Evolutionary conservation across 2,797 vertebrate species (phyloP).

Genomic region (Sebastes baramenuke): DNA sequence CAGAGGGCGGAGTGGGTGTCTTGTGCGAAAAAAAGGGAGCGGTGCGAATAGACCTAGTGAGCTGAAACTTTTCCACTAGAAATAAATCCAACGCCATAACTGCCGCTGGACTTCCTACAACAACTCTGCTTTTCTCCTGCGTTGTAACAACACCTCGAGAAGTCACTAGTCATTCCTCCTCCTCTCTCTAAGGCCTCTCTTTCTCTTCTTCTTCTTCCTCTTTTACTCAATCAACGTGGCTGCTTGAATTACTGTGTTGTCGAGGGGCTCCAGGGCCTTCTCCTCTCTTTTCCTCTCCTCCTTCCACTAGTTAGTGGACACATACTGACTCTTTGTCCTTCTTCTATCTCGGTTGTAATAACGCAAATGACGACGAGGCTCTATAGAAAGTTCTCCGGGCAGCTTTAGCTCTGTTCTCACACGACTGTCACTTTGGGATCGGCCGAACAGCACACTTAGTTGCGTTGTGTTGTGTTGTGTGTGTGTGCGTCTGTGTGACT

Average conservation of each 20-base stretch:
- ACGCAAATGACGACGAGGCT: slow-evolving; percentile 8
- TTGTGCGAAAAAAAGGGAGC: slow-evolving; percentile 71
- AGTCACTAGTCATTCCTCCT: slow-evolving; percentile 8
- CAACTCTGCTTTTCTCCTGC: slow-evolving; percentile 26
- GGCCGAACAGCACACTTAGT: slow-evolving; percentile 34
- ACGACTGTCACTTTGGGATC: slow-evolving; percentile 57
- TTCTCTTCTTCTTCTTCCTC: slow-evolving; percentile 7
- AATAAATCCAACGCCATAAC: slow-evolving; percentile 79
- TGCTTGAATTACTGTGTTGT: slow-evolving; percentile 34
- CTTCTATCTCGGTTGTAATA: background rate
- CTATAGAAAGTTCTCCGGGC: slow-evolving; percentile 32
- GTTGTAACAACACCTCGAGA: slow-evolving; percentile 9
- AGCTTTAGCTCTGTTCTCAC: background rate
- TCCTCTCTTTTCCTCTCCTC: slow-evolving; percentile 22
- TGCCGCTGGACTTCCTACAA: slow-evolving; percentile 59
- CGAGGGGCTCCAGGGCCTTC: slow-evolving; percentile 46
- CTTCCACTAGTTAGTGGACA: slow-evolving; percentile 38
- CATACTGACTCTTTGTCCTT: slow-evolving; percentile 42
- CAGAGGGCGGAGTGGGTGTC: slow-evolving; percentile 49
- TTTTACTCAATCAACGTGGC: slow-evolving; percentile 53
- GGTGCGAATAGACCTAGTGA: slow-evolving; percentile 74
- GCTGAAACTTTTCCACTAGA: slow-evolving; percentile 83
- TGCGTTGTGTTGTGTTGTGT: background rate
- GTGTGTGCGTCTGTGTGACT: background rate
- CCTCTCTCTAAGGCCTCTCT: slow-evolving; percentile 10